Evolutionary conservation across 2,113 vertebrate species (phyloP), one percentile per base, ranked within the genome.

Genomic region (Oryzias woworae): DNA sequence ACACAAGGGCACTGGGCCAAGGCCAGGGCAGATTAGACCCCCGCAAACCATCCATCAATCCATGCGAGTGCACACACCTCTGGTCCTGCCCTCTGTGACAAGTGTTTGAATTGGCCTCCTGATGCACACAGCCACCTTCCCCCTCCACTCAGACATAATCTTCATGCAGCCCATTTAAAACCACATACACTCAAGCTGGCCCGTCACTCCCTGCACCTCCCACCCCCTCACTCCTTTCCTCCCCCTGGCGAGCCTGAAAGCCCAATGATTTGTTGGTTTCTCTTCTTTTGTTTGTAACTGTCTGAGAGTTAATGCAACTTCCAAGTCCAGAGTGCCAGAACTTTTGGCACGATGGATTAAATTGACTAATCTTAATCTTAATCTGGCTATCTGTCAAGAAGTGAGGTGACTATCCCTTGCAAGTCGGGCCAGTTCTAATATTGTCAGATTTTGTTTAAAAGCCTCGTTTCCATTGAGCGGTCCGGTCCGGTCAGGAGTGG

Each of bases 221-320:
- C 31, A 16, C 3, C 20, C 20, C 18, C 57, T 43, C 50, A 62
- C 74, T 68, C 70, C 52, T 62, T 69, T 53, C 73, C 80, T 65
- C 61, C 71, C 73, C 72, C 53, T 56, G 42, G 62, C 59, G 63
- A 18, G 48, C 8, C 66, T 85, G 69, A 85, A 83, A 82, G 76
- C 66, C 69, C 62, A 89, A 87, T 89, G 88, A 91, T 89, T 87
- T 89, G 79, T 86, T 89, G 84, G 86, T 90, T 88, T 90, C 80
- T 85, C 71, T 26, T 54, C 87, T 83, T 88, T 88, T 89, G 87
- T 90, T 68, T 72, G 63, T 53, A 20, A 65, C 54, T 46, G 63
- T 53, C 73, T 53, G 48, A 82, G 79, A 85, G 87, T 82, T 78
- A 86, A 81, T 28, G 52, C 66, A 68, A 85, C 87, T 78, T 81